These are phyloP conservation scores for Poecilus cupreus DNA, from an alignment of 2,888 invertebrate species.

Conservation along the genomic window DNA sequence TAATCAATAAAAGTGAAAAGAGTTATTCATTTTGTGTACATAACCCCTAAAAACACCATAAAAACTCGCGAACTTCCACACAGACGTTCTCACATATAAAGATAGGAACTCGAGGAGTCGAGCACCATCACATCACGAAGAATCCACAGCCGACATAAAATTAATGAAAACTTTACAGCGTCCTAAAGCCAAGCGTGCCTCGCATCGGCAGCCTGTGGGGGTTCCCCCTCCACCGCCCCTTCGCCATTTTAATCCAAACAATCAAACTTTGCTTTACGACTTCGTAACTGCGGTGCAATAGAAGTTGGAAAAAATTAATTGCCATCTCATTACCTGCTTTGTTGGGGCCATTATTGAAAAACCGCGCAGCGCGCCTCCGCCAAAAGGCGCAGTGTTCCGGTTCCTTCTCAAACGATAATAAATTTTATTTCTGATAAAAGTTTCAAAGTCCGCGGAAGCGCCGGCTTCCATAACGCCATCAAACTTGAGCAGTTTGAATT, in stretches of 20 bases:
- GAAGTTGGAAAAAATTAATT: slow-evolving; percentile 52
- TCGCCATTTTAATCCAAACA: slow-evolving; percentile 54
- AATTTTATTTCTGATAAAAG: slow-evolving; percentile 58
- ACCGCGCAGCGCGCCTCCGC: neutral
- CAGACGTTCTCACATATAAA: neutral
- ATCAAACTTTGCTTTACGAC: slow-evolving; percentile 53
- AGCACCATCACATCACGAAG: slow-evolving; percentile 7
- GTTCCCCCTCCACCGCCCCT: neutral
- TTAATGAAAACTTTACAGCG: slow-evolving; percentile 55
- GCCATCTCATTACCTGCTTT: slow-evolving; percentile 51
- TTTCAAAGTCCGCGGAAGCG: slow-evolving; percentile 48
- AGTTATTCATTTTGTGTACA: neutral
- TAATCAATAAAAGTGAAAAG: neutral
- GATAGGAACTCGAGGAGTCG: neutral
- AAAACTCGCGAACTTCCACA: slow-evolving; percentile 6
- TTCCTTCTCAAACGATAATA: slow-evolving; percentile 47
- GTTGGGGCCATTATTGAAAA: slow-evolving; percentile 53
- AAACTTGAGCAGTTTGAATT: slow-evolving; percentile 57
- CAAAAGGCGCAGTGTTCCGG: slow-evolving; percentile 27
- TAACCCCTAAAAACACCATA: neutral
- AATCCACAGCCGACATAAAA: slow-evolving; percentile 47
- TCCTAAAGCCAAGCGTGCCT: slow-evolving; percentile 19
- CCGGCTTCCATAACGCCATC: slow-evolving; percentile 42
- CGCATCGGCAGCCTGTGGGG: neutral
- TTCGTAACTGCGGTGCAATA: slow-evolving; percentile 44